Evolutionary conservation across 2,113 vertebrate species (phyloP).

Genomic region (Monarcha castaneiventris): DNA sequence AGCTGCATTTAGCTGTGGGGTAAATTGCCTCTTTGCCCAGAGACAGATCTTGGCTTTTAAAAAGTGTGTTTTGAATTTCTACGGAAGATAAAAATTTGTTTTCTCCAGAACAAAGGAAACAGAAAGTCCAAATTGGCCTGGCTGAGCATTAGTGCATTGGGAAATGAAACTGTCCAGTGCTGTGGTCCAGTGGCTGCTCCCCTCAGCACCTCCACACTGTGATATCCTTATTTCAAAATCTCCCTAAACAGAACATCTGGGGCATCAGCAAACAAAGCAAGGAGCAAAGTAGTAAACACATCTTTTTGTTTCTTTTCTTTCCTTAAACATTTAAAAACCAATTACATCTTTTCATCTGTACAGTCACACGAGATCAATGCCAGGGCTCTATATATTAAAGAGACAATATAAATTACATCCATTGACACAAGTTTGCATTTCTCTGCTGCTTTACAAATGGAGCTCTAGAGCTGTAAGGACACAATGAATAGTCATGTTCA

Average conservation of each 20-base stretch:
- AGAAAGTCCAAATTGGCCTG: neutral
- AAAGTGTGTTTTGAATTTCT: neutral
- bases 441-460: constrained; percentile 51
- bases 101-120: neutral
- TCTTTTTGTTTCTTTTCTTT: constrained; percentile 51
- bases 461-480: constrained; percentile 43
- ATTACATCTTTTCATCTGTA: constrained; percentile 78
- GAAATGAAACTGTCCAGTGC: neutral
- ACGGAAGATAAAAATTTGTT: neutral
- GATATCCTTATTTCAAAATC: constrained; percentile 65
- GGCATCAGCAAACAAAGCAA: constrained; percentile 58
- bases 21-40: neutral
- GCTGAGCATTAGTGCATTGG: neutral
- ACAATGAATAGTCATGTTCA: constrained; percentile 69
- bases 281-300: constrained; percentile 67
- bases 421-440: constrained; percentile 73
- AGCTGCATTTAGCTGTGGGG: neutral
- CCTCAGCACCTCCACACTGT: neutral
- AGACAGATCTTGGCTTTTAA: neutral
- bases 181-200: neutral
- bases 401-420: constrained; percentile 82
- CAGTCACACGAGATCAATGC: constrained; percentile 77
- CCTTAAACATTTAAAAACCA: constrained; percentile 70
- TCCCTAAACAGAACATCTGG: constrained; percentile 54
- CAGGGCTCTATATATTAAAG: constrained; percentile 78